phyloP scores from a whole-genome alignment of 35 echinoderm and acorn worm genomes.

The Chiridota heheva region DNA sequence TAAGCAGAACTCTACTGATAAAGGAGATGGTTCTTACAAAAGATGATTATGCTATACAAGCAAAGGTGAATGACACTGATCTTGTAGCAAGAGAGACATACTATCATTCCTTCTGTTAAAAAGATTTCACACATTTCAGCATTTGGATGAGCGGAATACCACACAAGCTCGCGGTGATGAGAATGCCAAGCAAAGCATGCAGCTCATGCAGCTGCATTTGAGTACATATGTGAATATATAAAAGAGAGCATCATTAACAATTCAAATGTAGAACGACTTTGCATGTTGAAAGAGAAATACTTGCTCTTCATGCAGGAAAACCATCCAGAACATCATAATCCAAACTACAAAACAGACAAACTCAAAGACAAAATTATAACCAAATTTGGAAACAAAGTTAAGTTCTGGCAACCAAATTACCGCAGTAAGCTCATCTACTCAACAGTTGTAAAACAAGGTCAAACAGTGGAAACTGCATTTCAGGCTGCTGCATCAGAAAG shows the following conservation, averaged over 20 bases:
- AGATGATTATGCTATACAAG: constrained; percentile 7
- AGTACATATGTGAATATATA: neutral
- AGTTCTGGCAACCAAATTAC: constrained; percentile 59
- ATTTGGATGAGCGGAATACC: neutral
- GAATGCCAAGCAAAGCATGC: neutral
- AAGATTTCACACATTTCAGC: neutral
- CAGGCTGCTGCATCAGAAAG: constrained; percentile 42
- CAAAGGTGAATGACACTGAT: constrained; percentile 41
- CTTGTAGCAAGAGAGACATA: constrained; percentile 55
- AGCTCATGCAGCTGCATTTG: constrained; percentile 27
- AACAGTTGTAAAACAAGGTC: neutral
- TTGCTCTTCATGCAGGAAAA: constrained; percentile 35
- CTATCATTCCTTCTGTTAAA: constrained; percentile 48
- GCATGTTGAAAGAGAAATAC: constrained; percentile 45
- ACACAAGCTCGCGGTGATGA: constrained; percentile 6
- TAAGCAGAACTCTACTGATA: no score
- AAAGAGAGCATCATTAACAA: constrained; percentile 32
- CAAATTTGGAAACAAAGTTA: constrained; percentile 3
- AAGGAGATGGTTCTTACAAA: constrained; percentile 9
- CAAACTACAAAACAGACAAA: constrained; percentile 50
- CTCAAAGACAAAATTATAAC: constrained; percentile 38
- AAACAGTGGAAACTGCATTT: constrained; percentile 45
- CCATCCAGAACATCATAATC: constrained; percentile 18
- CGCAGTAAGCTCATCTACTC: constrained; percentile 39
- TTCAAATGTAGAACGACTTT: constrained; percentile 25